These are phyloP conservation scores for Eulithis prunata DNA, from an alignment of 2,888 invertebrate species.

Conservation along the genomic window DNA sequence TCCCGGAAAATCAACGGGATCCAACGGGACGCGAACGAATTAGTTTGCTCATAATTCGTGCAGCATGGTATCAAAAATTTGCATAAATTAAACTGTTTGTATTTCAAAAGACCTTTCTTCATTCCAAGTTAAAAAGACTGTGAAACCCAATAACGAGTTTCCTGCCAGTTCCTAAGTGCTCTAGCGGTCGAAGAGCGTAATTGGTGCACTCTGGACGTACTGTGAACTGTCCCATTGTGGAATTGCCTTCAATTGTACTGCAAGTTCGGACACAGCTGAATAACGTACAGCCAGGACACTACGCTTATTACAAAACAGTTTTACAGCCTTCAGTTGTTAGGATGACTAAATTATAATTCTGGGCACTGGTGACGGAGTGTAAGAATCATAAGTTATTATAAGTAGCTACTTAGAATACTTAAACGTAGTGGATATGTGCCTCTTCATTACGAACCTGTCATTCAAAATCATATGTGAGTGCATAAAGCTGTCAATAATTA, in stretches of 20 bases:
- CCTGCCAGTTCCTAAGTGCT: conserved; percentile 19
- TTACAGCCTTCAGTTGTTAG: too few relatives aligned
- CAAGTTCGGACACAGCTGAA: conserved; percentile 19
- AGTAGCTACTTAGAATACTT: neutral
- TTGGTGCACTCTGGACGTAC: conserved; percentile 30
- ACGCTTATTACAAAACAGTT: neutral
- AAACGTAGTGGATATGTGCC: neutral
- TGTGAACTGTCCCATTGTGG: conserved; percentile 32
- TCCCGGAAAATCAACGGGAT: too few relatives aligned
- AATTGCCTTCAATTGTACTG: conserved; percentile 58
- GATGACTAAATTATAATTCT: too few relatives aligned
- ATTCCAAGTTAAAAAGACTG: conserved; percentile 3
- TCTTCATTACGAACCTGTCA: conserved; percentile 11
- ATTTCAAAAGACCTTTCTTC: neutral
- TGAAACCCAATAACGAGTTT: conserved; percentile 18
- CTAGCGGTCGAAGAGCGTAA: conserved; percentile 28
- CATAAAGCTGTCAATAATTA: conserved; percentile 7
- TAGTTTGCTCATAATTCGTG: too few relatives aligned
- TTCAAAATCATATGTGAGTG: neutral
- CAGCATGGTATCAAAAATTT: neutral
- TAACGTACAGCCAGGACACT: conserved; percentile 10
- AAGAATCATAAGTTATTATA: too few relatives aligned
- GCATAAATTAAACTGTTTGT: neutral
- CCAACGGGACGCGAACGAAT: too few relatives aligned
- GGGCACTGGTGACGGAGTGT: too few relatives aligned